Base-by-base conservation (phyloP, 2,113 vertebrate genomes). In the Kryptolebias marmoratus region DNA sequence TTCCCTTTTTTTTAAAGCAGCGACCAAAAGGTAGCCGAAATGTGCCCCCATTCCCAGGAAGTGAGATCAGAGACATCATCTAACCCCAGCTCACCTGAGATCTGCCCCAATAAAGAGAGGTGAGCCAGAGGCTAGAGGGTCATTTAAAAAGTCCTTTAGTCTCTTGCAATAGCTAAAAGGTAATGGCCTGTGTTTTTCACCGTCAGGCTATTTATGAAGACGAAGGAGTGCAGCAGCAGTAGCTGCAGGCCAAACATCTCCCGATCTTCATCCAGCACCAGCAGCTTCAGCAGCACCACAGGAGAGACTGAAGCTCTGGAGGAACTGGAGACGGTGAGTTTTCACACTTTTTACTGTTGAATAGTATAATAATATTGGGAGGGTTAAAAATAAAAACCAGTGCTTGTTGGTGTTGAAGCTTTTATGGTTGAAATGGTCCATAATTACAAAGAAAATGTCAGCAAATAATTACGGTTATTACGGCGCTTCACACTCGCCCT, bases 1-100 rank as follows among this genome's bases (percentile, higher is more conserved):
- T 60, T 32, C 57, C 90, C 58, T 91, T n/a, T 50, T 50, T 16
- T 6, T 22, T 22, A 22, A 50, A 16, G 89, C 73, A 95, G 96
- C 56, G 93, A 94, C 65, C 95, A 95, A 72, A 98, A 95, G 89
- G 88, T 89, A 12, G 79, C 93, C 0, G 97, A 99, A 44, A 86
- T 93, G 12, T 95, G 94, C 67, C 91, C 95, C 36, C 89, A 95
- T 69, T 95, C 95, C 45, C 97, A 97, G 75, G 97, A 99, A 71
- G 88, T 95, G 48, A 97, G 94, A 79, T 96, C 96, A 28, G 97
- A 99, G 89, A 95, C 96, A 0, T 96, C 93, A 0, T 99, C 97
- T 42, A 99, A 99, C 83, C 97, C 97, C 48, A 99, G 97, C 86
- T 98, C 97, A 18, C 97, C 97, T 2, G 97, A 99, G 91, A 97